Evolutionary conservation across 2,797 vertebrate genomes (phyloP).

Genomic region (Sylvia borin): DNA sequence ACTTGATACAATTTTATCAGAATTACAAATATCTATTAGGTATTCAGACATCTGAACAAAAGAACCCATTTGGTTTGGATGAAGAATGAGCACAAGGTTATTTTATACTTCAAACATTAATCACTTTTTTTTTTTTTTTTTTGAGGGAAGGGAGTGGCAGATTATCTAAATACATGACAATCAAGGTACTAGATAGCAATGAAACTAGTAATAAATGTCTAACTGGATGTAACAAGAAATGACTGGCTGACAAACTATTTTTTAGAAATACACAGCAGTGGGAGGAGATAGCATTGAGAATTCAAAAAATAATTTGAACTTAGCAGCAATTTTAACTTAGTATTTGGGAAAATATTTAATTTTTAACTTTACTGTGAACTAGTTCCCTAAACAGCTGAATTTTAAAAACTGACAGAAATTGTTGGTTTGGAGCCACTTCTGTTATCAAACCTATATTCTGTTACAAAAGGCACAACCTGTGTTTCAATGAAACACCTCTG

Average conservation of each 20-base stretch:
- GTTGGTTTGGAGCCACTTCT: neutral
- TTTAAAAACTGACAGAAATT: neutral
- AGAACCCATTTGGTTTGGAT: neutral
- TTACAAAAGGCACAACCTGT: neutral
- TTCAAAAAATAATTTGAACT: neutral
- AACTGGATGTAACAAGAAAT: slow-evolving; percentile 36
- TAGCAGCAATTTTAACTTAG: neutral
- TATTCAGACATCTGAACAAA: slow-evolving; percentile 21
- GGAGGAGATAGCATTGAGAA: neutral
- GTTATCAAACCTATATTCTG: neutral
- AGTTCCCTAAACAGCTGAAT: neutral
- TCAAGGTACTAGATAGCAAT: neutral
- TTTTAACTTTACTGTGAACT: neutral
- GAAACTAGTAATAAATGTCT: slow-evolving; percentile 7
- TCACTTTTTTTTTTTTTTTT: neutral
- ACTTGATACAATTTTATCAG: neutral
- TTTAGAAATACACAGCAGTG: neutral
- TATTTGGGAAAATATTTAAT: neutral
- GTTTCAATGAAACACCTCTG: neutral
- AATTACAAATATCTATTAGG: neutral
- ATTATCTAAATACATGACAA: slow-evolving; percentile 17
- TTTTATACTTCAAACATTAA: neutral
- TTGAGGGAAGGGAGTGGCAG: neutral
- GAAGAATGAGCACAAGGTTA: neutral
- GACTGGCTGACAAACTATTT: neutral